Evolutionary conservation across 1,140 invertebrate species (phyloP).

Genomic region (Caenorhabditis elegans): DNA sequence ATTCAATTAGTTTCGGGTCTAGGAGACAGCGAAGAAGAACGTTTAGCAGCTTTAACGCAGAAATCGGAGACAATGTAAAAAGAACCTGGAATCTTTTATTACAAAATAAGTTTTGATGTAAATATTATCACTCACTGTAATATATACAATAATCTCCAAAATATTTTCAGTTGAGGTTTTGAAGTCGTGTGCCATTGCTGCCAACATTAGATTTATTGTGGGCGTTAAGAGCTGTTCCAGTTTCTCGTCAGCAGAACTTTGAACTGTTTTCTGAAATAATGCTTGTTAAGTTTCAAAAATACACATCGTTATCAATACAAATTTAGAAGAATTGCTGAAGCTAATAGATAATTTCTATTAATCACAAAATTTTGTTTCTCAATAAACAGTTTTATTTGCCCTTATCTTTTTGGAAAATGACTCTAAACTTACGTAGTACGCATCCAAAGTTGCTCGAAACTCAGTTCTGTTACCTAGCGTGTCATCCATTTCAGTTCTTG

Average conservation of each 20-base stretch:
- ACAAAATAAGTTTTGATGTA: neutral
- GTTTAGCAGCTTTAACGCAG: neutral
- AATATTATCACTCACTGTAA: neutral
- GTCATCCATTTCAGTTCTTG: neutral
- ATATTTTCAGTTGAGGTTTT: neutral
- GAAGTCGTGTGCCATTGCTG: neutral
- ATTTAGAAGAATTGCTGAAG: too few species aligned
- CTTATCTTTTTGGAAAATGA: too few species aligned
- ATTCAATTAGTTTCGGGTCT: neutral
- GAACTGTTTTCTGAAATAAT: neutral
- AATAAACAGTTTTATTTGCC: too few species aligned
- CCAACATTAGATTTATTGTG: neutral
- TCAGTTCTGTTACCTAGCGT: neutral
- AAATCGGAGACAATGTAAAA: neutral
- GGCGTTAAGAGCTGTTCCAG: neutral
- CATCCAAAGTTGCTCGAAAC: neutral
- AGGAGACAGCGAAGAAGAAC: neutral
- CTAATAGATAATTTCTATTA: too few species aligned
- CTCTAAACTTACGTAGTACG: neutral
- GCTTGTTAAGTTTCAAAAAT: too few species aligned
- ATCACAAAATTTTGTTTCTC: too few species aligned
- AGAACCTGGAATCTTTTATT: neutral
- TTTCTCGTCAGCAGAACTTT: slow-evolving; percentile 8
- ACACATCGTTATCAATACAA: too few species aligned
- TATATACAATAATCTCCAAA: neutral